These are phyloP conservation scores for Sphaerolaimus hirsutus DNA, from an alignment of 2,888 invertebrate genomes.

Conservation along the genomic window DNA sequence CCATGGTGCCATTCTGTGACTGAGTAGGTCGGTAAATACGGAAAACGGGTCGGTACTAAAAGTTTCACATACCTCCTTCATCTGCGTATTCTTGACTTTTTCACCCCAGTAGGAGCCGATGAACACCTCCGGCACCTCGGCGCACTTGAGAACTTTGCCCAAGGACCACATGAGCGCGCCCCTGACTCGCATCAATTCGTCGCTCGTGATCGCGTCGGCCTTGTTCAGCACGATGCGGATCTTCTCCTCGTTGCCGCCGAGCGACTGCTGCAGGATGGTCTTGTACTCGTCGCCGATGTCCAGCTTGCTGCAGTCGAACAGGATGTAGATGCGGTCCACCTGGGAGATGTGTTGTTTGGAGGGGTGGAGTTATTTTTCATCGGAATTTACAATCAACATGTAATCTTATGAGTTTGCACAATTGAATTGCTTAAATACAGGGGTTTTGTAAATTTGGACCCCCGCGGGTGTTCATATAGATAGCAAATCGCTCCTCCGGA, in stretches of 20 bases:
- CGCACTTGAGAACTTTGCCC: constrained; percentile 6
- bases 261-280: constrained; percentile 8
- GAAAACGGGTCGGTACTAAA: too few relatives aligned
- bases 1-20: too few relatives aligned
- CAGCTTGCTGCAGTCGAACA: constrained; percentile 14
- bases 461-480: too few relatives aligned
- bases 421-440: too few relatives aligned
- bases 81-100: neutral
- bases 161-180: constrained; percentile 9
- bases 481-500: too few relatives aligned
- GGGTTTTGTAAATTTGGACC: too few relatives aligned
- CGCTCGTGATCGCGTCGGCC: constrained; percentile 6
- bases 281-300: constrained; percentile 15
- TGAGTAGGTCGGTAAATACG: too few relatives aligned
- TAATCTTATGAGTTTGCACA: too few relatives aligned
- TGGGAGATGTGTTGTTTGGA: too few relatives aligned
- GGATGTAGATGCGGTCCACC: constrained; percentile 13
- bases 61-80: neutral
- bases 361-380: too few relatives aligned
- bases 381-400: too few relatives aligned
- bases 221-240: constrained; percentile 9
- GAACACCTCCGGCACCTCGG: constrained; percentile 9
- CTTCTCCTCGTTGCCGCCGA: constrained; percentile 12
- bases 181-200: constrained; percentile 7
- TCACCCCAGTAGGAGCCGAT: constrained; percentile 7